Evolutionary conservation across 2,888 invertebrate genomes (phyloP), one percentile per base, ranked within the genome.

Genomic region (Gasteruption jaculator): DNA sequence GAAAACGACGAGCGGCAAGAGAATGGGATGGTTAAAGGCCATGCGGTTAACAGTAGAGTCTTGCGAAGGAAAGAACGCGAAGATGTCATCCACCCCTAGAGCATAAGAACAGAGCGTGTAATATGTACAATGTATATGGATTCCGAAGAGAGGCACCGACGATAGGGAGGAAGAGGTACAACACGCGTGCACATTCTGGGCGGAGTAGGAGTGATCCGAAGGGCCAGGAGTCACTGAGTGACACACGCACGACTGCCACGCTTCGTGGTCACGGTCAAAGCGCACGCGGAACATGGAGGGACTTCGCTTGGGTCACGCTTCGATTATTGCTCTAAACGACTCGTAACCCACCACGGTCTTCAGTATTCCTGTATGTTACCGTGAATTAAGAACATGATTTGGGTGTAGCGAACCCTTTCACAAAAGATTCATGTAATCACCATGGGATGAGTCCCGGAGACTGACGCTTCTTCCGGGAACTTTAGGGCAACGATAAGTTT

Each of bases 221-320:
- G 53, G 56, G 58, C 59, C 57, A 60, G 59, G 57, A 67, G 65
- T 63, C 64, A 63, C 55, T 55, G 57, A 65, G 66, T 67, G 68
- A 68, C 68, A 66, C 66, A 68, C 68, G 68, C 68, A 66, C 65
- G 64, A 54, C 62, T 55, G 66, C 66, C 68, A 68, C 65, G 67
- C 68, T 67, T 61, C 55, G 58, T 65, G 64, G 60, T 62, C 61
- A 68, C 64, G 63, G 60, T 64, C 65, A 64, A 60, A 61, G 65
- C 60, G 57, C 58, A 56, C 54, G 55, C 56, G 57, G 54, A 59
- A 57, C 52, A 48, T 48, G 43, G 43, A 52, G 35, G 22, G 46
- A 54, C n/a, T n/a, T n/a, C n/a, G n/a, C n/a, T n/a, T n/a, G 48
- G 52, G 65, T 64, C 54, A 65, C 59, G 66, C 63, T 65, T 65